phyloP scores from a whole-genome alignment of 2,888 invertebrate genomes.

The Pterostichus niger region DNA sequence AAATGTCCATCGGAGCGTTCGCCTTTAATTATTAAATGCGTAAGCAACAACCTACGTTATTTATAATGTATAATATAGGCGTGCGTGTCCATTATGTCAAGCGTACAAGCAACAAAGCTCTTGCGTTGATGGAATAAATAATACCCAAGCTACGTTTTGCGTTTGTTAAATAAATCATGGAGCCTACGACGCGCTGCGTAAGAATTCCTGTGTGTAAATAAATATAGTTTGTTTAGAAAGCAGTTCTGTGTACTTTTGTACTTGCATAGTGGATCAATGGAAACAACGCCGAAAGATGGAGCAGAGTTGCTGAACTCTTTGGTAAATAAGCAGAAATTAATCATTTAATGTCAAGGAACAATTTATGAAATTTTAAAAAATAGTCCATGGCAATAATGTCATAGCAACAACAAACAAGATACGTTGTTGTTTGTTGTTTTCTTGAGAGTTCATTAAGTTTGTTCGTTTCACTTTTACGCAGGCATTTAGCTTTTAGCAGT shows the following conservation, averaged over 20 bases:
- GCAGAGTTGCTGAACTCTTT: too few relatives aligned
- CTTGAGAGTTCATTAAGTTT: too few relatives aligned
- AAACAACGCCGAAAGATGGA: background rate
- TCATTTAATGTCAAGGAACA: too few relatives aligned
- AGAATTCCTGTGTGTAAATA: slow-evolving; percentile 37
- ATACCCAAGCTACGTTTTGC: slow-evolving; percentile 52
- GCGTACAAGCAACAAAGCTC: slow-evolving; percentile 56
- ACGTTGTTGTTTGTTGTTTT: too few relatives aligned
- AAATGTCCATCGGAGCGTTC: slow-evolving; percentile 39
- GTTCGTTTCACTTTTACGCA: too few relatives aligned
- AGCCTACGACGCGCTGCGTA: background rate
- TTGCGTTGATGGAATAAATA: slow-evolving; percentile 65
- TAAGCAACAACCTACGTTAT: slow-evolving; percentile 53
- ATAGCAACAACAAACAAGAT: too few relatives aligned
- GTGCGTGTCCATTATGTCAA: slow-evolving; percentile 64
- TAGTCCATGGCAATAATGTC: too few relatives aligned
- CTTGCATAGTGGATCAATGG: background rate
- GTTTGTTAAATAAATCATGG: slow-evolving; percentile 61
- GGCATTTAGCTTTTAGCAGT: too few relatives aligned
- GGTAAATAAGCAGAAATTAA: too few relatives aligned
- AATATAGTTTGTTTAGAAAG: slow-evolving; percentile 36
- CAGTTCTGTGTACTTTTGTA: slow-evolving; percentile 5
- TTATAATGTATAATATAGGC: slow-evolving; percentile 62
- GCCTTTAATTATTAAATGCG: slow-evolving; percentile 60
- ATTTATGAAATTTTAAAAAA: too few relatives aligned